phyloP scores from a whole-genome alignment of 2,888 invertebrate species.

The Tridacna crocea region DNA sequence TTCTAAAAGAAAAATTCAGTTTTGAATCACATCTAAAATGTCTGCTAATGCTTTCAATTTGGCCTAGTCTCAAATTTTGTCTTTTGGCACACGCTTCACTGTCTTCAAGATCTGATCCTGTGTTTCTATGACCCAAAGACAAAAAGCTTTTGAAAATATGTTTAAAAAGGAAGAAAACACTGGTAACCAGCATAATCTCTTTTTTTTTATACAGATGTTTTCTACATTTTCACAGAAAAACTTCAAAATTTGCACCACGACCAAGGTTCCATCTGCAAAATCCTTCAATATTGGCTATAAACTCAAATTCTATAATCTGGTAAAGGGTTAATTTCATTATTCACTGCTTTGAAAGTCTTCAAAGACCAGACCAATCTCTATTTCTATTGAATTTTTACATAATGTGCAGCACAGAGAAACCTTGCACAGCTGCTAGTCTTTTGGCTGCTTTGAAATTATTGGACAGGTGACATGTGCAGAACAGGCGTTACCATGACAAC shows the following conservation, averaged over 20 bases:
- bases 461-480: constrained; percentile 26
- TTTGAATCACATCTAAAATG: too few relatives aligned
- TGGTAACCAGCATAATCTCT: not conserved
- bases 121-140: not conserved
- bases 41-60: too few relatives aligned
- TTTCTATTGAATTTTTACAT: constrained; percentile 24
- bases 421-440: constrained; percentile 25
- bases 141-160: not conserved
- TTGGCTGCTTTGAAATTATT: constrained; percentile 1
- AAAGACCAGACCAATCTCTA: constrained; percentile 11
- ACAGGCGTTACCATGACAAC: constrained; percentile 17
- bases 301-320: not conserved
- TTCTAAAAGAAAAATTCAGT: too few relatives aligned
- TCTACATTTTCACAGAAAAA: not conserved
- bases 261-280: too few relatives aligned
- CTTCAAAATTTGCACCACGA: too few relatives aligned
- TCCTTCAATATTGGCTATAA: too few relatives aligned
- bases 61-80: too few relatives aligned
- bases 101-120: not conserved
- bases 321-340: not conserved
- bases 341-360: not conserved
- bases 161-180: not conserved
- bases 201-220: not conserved
- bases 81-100: too few relatives aligned
- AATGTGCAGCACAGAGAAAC: constrained; percentile 18